Evolutionary conservation across 2,888 invertebrate species (phyloP).

Genomic region (Caradrina kadenii): DNA sequence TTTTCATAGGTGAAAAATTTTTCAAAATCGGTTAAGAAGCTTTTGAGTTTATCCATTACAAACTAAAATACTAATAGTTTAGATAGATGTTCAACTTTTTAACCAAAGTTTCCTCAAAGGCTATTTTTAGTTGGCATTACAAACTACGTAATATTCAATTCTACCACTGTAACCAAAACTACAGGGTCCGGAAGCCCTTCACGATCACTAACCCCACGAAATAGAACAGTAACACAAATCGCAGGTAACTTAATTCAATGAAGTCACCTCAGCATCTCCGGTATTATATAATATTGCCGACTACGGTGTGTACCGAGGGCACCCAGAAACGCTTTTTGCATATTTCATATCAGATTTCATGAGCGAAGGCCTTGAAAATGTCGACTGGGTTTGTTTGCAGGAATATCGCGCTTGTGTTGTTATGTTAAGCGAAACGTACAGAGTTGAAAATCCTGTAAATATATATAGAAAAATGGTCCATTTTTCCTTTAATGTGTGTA

Average conservation of each 20-base stretch:
- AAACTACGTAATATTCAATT: background rate
- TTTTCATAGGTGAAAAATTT: too few species aligned
- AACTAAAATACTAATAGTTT: too few species aligned
- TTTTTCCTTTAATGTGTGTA: background rate
- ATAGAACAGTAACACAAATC: conserved; percentile 48
- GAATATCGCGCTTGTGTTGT: conserved; percentile 35
- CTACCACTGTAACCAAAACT: conserved; percentile 5
- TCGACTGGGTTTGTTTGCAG: conserved; percentile 60
- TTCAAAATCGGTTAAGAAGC: too few species aligned
- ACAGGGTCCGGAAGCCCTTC: conserved; percentile 17
- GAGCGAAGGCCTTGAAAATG: conserved; percentile 64
- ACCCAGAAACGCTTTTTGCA: conserved; percentile 71
- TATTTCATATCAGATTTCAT: conserved; percentile 72
- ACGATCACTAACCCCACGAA: conserved; percentile 17
- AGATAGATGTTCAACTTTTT: background rate
- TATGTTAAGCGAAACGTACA: conserved; percentile 15
- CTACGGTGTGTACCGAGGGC: conserved; percentile 51
- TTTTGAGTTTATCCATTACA: too few species aligned
- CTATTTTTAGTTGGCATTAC: too few species aligned
- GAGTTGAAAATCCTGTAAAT: conserved; percentile 47
- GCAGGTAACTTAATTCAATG: conserved; percentile 65
- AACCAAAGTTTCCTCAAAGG: background rate
- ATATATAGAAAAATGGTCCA: conserved; percentile 41
- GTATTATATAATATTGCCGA: conserved; percentile 52
- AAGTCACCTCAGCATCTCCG: conserved; percentile 55